phyloP scores from a whole-genome alignment of 2,113 vertebrate genomes.

The Mastomys coucha region DNA sequence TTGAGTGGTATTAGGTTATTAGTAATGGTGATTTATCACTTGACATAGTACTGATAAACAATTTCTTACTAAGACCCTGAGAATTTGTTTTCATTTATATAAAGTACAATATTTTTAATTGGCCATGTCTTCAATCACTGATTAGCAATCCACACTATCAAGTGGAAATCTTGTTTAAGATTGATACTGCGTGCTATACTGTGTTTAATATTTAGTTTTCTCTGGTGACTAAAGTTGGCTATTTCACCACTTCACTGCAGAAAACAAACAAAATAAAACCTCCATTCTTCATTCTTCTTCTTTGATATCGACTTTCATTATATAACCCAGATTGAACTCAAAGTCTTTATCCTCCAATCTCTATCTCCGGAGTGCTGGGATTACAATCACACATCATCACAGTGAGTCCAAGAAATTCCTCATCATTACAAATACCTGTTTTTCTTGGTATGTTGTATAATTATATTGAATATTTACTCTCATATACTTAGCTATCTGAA shows the following conservation, averaged over 20 bases:
- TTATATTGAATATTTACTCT: slow-evolving; percentile 39
- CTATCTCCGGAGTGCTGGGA: background rate
- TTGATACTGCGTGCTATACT: background rate
- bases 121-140: slow-evolving; percentile 36
- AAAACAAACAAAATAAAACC: background rate
- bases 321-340: background rate
- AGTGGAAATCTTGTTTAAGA: slow-evolving; percentile 49
- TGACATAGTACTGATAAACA: slow-evolving; percentile 44
- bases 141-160: slow-evolving; percentile 38
- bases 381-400: background rate
- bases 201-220: slow-evolving; percentile 29
- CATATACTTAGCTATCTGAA: slow-evolving; percentile 29
- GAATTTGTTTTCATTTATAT: slow-evolving; percentile 48
- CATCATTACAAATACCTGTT: slow-evolving; percentile 6
- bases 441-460: slow-evolving; percentile 38
- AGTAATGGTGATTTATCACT: slow-evolving; percentile 56
- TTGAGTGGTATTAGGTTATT: slow-evolving; percentile 34
- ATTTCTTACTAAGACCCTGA: slow-evolving; percentile 41
- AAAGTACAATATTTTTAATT: slow-evolving; percentile 64
- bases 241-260: slow-evolving; percentile 23
- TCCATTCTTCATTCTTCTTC: background rate
- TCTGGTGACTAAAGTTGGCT: background rate
- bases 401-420: background rate
- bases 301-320: background rate
- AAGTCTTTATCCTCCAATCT: background rate